Evolutionary conservation across 1,140 invertebrate genomes (phyloP), one percentile per base, ranked within the genome.

Genomic region (Papilio polyxenes): DNA sequence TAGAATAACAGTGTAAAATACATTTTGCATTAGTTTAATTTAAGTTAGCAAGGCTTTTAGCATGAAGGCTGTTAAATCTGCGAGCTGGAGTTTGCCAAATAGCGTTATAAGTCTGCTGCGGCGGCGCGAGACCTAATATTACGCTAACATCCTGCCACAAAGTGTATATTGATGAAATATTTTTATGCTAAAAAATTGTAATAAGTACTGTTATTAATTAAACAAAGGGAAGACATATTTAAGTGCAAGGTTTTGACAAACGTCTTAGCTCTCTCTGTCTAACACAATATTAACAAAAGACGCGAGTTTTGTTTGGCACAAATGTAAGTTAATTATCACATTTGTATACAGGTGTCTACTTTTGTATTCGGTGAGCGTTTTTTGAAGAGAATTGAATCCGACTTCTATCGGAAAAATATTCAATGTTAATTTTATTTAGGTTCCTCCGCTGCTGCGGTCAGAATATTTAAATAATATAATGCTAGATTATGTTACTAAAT

Each of bases 321-420:
- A 65, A 23, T 9, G 2, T 31, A 65, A 65, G 20, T 23, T 31
- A 23, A 23, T 65, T 65, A 65, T 65, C 62, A 20, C 20, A 65
- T 65, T 72, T 72, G 31, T 40, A 72, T 72, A 31, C 31, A 65
- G 62, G 3, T 31, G 62, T n/a, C 62, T 31, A 40, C 65, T 40
- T 72, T 72, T 31, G 65, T 72, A 72, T 72, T 40, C 65, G 13
- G 31, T 11, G 13, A 37, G 65, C 65, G 65, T 31, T 37, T 72
- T 72, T 72, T 72, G 23, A 72, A 72, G 65, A 72, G 65, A 72
- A 72, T 72, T 72, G 65, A 72, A 72, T 72, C 65, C n/a, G 13
- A 72, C 65, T 72, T 72, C 65, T 72, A 72, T 72, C 65, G 65
- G 31, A 37, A 72, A 72, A 40, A 72, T 72, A 72, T 72, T 72